Conservation (phyloP, 2,888 invertebrate species). For the Heliconius hortense region DNA sequence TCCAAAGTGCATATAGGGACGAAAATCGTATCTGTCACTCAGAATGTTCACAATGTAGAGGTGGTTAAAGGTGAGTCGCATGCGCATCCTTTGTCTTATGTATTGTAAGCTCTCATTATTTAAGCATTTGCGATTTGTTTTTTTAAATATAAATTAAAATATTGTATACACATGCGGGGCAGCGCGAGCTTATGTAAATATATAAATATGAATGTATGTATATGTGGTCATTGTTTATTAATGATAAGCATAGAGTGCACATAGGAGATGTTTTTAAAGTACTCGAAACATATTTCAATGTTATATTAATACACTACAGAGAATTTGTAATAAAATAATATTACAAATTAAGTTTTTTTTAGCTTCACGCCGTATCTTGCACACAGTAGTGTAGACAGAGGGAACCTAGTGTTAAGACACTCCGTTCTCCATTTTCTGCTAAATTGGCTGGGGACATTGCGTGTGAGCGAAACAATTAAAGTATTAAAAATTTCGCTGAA, state of each 20-base stretch:
- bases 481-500: no score
- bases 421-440: no score
- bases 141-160: background rate
- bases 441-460: no score
- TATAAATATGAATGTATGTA: constrained; percentile 21
- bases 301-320: background rate
- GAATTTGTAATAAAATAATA: background rate
- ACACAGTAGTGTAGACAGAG: no score
- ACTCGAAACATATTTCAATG: constrained; percentile 1
- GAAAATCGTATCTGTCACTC: constrained; percentile 67
- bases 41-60: constrained; percentile 68
- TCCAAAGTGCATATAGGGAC: constrained; percentile 67
- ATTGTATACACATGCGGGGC: background rate
- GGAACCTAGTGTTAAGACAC: no score
- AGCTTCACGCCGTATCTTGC: background rate
- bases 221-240: constrained; percentile 28
- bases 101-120: constrained; percentile 12
- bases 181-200: constrained; percentile 23
- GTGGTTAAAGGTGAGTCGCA: constrained; percentile 68
- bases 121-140: constrained; percentile 1
- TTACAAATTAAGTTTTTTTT: background rate
- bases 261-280: constrained; percentile 21
- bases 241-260: constrained; percentile 29
- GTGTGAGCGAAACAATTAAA: no score
- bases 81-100: constrained; percentile 30